A percentile compares a stretch with the other conserved stretches of the same genome.
phyloP scores from a whole-genome alignment of 2,113 vertebrate genomes.

The Grus americana region DNA sequence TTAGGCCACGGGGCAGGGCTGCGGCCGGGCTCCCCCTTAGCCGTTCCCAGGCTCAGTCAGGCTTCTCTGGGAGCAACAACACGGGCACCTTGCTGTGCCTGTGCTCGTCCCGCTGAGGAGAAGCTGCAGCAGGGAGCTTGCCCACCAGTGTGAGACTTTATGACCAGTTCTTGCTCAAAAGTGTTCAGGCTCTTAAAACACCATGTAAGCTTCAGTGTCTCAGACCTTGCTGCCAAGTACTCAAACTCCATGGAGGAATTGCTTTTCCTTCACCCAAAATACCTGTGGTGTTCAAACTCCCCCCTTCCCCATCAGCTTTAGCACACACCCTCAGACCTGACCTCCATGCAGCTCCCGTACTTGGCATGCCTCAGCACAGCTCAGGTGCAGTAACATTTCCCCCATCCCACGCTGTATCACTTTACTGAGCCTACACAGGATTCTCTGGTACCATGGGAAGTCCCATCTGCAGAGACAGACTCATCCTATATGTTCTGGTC shows the following conservation, averaged over 20 bases:
- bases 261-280: neutral
- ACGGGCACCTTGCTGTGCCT: accelerated
- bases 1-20: neutral
- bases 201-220: accelerated
- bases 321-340: neutral
- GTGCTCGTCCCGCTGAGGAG: no score
- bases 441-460: accelerated
- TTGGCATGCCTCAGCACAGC: neutral
- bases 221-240: no score
- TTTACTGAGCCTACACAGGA: neutral
- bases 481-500: accelerated
- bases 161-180: neutral
- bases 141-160: accelerated
- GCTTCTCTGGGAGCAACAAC: neutral
- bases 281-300: neutral
- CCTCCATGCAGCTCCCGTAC: neutral
- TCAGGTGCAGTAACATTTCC: accelerated
- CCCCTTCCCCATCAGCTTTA: neutral
- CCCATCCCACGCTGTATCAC: neutral
- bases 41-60: neutral
- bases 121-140: no score
- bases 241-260: neutral
- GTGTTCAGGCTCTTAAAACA: neutral
- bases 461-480: neutral
- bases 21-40: no score